Base-by-base conservation (phyloP, 2,113 vertebrate species). In the Sylvilagus bachmani region DNA sequence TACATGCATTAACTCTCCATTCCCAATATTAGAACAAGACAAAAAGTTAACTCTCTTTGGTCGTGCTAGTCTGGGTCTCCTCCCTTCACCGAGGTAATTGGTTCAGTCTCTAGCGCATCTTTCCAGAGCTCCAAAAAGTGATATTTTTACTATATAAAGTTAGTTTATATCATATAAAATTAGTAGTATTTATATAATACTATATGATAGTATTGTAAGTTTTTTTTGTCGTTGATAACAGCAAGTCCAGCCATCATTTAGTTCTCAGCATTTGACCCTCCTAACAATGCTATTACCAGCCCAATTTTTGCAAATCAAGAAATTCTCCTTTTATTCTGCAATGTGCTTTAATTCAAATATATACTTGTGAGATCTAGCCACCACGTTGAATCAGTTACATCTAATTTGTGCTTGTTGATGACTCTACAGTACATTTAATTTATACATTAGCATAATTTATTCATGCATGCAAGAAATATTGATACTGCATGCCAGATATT, bases 351-450 rank as follows among this genome's bases (percentile, higher is more conserved):
- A 69, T 14, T 64, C 11, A 22, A 53, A 64, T 53, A 36, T 17
- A 11, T 51, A 29, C 21, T 87, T 93, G 82, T 77, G 51, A 90
- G 69, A 83, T 83, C 8, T 78, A 88, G 33, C n/a, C 73, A 74
- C 61, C 73, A 74, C 61, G 12, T 73, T 79, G 77, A 90, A 73
- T 83, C 44, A 69, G 22, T 79, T 58, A 64, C 19, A 55, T 73
- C 66, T 67, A 64, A 67, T 69, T 38, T 10, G 11, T 84, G 61
- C 36, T 44, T 38, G 74, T 73, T 33, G 36, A 78, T 82, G 67
- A 5, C 24, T 55, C 80, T 77, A 49, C 33, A 61, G 33, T 33
- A 2, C 44, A 16, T 90, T 36, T 87, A 25, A 67, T 66, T 82
- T 93, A 64, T 91, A 84, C 22, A 74, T 88, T 36, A 83, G 17